Percentiles rank a stretch among this genome's conserved stretches.
phyloP scores from a whole-genome alignment of 1,140 invertebrate genomes.

The Andricus grossulariae region DNA sequence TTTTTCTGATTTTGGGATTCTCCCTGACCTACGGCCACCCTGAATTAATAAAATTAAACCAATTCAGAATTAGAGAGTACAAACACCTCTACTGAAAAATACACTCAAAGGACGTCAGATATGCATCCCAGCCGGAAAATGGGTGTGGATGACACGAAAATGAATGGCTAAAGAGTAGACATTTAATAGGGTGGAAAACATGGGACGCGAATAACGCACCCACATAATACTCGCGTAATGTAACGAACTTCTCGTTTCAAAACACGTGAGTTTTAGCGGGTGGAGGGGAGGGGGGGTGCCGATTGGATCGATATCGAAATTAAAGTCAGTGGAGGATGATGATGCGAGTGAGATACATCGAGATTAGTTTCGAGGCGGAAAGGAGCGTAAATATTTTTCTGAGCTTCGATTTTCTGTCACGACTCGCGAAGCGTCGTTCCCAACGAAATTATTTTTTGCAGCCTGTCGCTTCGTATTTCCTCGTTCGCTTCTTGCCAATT shows the following conservation, averaged over 20 bases:
- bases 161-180: constrained; percentile 57
- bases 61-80: constrained; percentile 30
- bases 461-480: constrained; percentile 25
- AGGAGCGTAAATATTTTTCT: constrained; percentile 25
- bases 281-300: neutral
- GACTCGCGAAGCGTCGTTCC: constrained; percentile 20
- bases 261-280: constrained; percentile 13
- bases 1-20: no score
- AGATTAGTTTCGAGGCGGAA: constrained; percentile 17
- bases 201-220: constrained; percentile 44
- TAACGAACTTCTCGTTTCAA: constrained; percentile 30
- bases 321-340: constrained; percentile 29
- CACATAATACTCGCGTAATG: constrained; percentile 39
- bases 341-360: neutral
- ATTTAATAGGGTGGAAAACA: constrained; percentile 58
- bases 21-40: no score
- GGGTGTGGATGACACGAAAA: constrained; percentile 61
- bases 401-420: constrained; percentile 26
- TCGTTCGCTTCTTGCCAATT: constrained; percentile 24
- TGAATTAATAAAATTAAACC: neutral
- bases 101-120: constrained; percentile 35
- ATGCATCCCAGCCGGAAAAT: constrained; percentile 56
- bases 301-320: constrained; percentile 24
- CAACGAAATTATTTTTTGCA: constrained; percentile 30
- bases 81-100: constrained; percentile 42